phyloP scores from a whole-genome alignment of 2,888 invertebrate genomes.

The Trichogramma evanescens region DNA sequence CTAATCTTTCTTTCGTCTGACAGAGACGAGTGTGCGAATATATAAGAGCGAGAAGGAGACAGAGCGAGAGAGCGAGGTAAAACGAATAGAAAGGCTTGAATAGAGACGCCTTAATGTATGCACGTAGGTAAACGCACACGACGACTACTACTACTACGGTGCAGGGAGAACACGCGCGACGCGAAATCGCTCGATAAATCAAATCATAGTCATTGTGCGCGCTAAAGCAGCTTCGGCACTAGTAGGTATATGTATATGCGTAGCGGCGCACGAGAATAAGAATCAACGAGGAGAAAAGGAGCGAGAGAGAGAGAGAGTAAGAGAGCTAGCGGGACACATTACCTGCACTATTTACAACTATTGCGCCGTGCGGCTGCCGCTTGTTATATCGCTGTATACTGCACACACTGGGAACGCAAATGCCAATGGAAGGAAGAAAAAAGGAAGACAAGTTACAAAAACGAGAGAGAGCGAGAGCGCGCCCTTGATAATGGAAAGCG shows the following conservation, averaged over 20 bases:
- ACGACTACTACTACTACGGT: neutral
- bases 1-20: constrained; percentile 17
- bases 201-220: constrained; percentile 42
- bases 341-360: no score
- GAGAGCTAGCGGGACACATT: no score
- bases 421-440: constrained; percentile 1
- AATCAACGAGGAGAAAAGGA: constrained; percentile 23
- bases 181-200: constrained; percentile 41
- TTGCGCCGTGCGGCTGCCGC: no score
- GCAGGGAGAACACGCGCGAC: constrained; percentile 13
- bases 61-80: neutral
- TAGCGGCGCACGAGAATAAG: constrained; percentile 21
- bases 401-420: constrained; percentile 1
- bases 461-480: constrained; percentile 20
- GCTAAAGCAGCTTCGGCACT: constrained; percentile 7
- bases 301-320: constrained; percentile 13
- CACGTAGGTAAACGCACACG: constrained; percentile 20
- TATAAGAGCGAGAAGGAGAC: neutral
- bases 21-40: constrained; percentile 14
- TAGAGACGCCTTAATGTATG: constrained; percentile 24
- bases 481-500: constrained; percentile 40
- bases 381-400: no score
- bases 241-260: constrained; percentile 17
- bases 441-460: constrained; percentile 1
- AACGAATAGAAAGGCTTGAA: constrained; percentile 16